These are phyloP conservation scores for Hyperopisus bebe DNA, from an alignment of 2,113 vertebrate genomes.

Conservation along the genomic window DNA sequence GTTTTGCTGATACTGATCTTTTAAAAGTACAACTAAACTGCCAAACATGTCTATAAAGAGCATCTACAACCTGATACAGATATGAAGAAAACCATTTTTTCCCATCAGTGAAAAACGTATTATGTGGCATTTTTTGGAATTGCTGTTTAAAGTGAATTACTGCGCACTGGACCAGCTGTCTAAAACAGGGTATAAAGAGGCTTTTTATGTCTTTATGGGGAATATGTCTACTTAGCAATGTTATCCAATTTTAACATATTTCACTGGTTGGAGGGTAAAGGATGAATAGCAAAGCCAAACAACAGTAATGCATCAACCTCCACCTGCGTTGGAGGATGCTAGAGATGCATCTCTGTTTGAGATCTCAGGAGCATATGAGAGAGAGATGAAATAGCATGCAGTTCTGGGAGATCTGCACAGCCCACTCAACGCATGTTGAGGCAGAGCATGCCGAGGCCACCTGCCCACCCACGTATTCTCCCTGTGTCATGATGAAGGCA, in stretches of 20 bases:
- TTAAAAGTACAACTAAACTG: background rate
- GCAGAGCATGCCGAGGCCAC: background rate
- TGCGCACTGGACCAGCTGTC: background rate
- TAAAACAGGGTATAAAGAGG: background rate
- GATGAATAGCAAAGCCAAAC: background rate
- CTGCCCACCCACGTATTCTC: background rate
- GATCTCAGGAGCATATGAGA: background rate
- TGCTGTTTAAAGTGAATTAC: background rate
- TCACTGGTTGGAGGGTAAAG: background rate
- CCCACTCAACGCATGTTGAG: background rate
- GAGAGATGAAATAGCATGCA: background rate
- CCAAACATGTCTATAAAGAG: background rate
- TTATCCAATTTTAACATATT: background rate
- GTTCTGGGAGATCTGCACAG: background rate
- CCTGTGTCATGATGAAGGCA: background rate
- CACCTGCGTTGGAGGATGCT: background rate
- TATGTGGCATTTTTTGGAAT: background rate
- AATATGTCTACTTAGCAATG: background rate
- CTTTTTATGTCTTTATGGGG: background rate
- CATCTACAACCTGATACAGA: background rate
- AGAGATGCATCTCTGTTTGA: background rate
- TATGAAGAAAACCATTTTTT: background rate
- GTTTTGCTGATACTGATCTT: slow-evolving; percentile 2
- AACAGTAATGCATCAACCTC: background rate
- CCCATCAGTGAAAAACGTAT: background rate